These are phyloP conservation scores for Hydrozoanthus gracilis DNA, from an alignment of 92 coral and sea anemone genomes.

Conservation along the genomic window DNA sequence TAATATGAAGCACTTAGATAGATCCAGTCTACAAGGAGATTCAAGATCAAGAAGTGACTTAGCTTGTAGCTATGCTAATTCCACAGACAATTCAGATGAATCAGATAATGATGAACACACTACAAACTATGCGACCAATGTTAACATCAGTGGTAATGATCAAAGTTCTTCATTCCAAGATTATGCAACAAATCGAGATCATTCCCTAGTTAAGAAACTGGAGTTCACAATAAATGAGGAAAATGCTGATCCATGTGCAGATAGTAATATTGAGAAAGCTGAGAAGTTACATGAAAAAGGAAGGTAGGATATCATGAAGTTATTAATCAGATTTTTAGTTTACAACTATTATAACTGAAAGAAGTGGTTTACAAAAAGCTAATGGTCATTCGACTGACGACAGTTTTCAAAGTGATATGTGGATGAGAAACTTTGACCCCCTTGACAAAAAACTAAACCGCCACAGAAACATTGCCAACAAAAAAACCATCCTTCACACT, in stretches of 20 bases:
- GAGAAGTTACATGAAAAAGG: background rate
- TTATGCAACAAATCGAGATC: background rate
- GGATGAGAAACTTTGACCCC: too few species aligned
- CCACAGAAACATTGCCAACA: too few species aligned
- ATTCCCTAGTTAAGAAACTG: constrained; percentile 19
- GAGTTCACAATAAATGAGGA: constrained; percentile 8
- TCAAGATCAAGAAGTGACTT: background rate
- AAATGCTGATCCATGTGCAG: background rate
- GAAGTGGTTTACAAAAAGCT: too few species aligned
- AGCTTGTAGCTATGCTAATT: background rate
- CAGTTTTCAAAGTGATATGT: too few species aligned
- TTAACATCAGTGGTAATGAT: background rate
- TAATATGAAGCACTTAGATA: background rate
- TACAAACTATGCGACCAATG: background rate
- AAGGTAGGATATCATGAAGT: constrained; percentile 3
- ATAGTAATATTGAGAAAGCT: background rate
- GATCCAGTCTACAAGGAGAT: background rate
- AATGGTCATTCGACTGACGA: too few species aligned
- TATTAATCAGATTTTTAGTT: too few species aligned
- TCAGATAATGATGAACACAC: background rate
- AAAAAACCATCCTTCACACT: too few species aligned
- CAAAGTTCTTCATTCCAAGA: background rate
- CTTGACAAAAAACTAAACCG: too few species aligned
- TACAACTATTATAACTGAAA: too few species aligned
- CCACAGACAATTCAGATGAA: background rate